Percentiles rank a stretch among this genome's conserved stretches.
phyloP scores from a whole-genome alignment of 2,797 vertebrate genomes.

The Brotula barbata region DNA sequence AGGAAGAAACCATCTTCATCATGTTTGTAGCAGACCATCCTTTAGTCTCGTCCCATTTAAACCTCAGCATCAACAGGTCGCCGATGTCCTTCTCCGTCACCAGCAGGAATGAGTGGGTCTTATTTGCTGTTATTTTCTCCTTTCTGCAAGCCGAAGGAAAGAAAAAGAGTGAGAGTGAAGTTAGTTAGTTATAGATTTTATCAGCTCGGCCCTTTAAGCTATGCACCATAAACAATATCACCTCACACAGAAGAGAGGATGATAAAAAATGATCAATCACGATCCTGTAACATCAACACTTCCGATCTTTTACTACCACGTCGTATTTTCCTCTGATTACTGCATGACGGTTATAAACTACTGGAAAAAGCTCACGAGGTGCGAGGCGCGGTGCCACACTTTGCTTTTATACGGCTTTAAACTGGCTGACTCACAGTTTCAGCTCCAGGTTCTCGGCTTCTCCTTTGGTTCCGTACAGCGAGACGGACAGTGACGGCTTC shows the following conservation, averaged over 20 bases:
- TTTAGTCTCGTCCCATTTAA: conserved; percentile 74
- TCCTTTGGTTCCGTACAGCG: conserved; percentile 75
- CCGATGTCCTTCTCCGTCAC: conserved; percentile 80
- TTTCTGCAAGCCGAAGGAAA: conserved; percentile 58
- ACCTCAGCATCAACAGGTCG: conserved; percentile 78
- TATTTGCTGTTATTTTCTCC: conserved; percentile 74
- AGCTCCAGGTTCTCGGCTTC: conserved; percentile 76
- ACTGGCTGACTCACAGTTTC: conserved; percentile 71
- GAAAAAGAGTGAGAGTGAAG: not conserved
- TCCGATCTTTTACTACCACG: not conserved
- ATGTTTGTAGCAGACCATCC: conserved; percentile 72
- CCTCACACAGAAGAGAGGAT: not conserved
- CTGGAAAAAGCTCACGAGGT: conserved; percentile 2
- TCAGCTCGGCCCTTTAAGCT: conserved; percentile 15
- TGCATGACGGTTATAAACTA: conserved; percentile 26
- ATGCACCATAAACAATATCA: conserved; percentile 30
- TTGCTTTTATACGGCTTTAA: conserved; percentile 4
- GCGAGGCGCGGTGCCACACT: conserved; percentile 17
- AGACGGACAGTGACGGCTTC: conserved; percentile 74
- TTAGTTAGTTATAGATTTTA: conserved; percentile 1
- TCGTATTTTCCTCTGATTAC: conserved; percentile 12
- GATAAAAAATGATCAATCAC: not conserved
- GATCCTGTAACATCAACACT: not conserved
- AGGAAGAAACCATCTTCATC: conserved; percentile 74
- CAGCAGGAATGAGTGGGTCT: conserved; percentile 79